Percentiles rank a stretch among this genome's conserved stretches.
These are phyloP conservation scores for Momotus momota DNA, from an alignment of 2,797 vertebrate species.

Conservation along the genomic window DNA sequence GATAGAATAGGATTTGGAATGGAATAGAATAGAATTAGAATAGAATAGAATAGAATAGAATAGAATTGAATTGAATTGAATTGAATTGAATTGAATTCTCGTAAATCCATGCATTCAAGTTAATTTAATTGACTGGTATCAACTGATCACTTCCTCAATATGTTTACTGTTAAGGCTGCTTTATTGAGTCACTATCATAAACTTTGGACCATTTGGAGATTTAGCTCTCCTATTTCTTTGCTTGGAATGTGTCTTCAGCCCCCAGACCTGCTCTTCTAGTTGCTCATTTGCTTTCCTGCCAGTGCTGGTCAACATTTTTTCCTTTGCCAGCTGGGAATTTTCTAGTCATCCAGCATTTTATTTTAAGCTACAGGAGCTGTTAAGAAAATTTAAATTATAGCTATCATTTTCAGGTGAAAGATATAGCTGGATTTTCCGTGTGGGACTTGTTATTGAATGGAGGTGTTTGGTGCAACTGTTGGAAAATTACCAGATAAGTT, in stretches of 20 bases:
- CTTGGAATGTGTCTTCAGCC: constrained; percentile 30
- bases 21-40: background rate
- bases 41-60: no score
- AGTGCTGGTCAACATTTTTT: constrained; percentile 11
- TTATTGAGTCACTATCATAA: background rate
- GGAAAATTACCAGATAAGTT: background rate
- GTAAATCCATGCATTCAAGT: background rate
- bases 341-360: background rate
- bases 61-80: background rate
- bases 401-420: constrained; percentile 15
- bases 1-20: no score
- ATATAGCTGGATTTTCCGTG: background rate
- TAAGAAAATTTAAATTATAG: background rate
- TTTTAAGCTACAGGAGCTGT: background rate
- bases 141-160: background rate
- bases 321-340: constrained; percentile 22
- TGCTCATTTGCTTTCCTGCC: constrained; percentile 5
- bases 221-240: constrained; percentile 18
- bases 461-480: background rate
- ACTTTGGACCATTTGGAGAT: background rate
- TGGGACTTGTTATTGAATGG: background rate
- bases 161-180: background rate
- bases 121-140: background rate
- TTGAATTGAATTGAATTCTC: no score
- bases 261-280: background rate